phyloP scores from a whole-genome alignment of 2,797 vertebrate genomes.

The Anas capensis region DNA sequence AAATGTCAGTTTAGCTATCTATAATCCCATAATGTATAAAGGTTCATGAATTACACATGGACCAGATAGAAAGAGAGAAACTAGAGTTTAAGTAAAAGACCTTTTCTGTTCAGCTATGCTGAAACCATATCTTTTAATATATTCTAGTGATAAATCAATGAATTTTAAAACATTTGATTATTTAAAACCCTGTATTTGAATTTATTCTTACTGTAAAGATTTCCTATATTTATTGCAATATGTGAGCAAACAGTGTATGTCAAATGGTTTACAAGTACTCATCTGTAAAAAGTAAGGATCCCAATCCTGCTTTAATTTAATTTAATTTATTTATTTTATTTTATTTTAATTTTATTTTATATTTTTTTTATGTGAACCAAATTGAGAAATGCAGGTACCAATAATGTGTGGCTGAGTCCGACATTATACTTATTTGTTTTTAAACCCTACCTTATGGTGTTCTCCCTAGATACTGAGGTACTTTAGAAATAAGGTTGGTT shows the following conservation, averaged over 20 bases:
- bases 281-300: slow-evolving; percentile 41
- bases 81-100: slow-evolving; percentile 71
- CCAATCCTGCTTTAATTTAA: neutral
- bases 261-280: slow-evolving; percentile 65
- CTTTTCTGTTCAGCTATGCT: slow-evolving; percentile 69
- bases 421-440: neutral
- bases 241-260: slow-evolving; percentile 64
- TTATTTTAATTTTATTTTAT: neutral
- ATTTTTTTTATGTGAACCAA: neutral
- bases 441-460: neutral
- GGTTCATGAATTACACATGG: slow-evolving; percentile 83
- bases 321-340: neutral
- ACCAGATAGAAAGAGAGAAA: slow-evolving; percentile 64
- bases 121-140: slow-evolving; percentile 74
- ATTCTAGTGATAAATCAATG: slow-evolving; percentile 77
- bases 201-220: slow-evolving; percentile 60
- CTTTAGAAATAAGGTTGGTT: neutral
- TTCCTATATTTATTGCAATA: slow-evolving; percentile 67
- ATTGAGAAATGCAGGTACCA: neutral
- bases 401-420: neutral
- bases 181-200: slow-evolving; percentile 70
- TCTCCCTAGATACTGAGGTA: neutral
- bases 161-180: slow-evolving; percentile 75
- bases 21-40: slow-evolving; percentile 77
- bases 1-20: slow-evolving; percentile 79